Base-by-base conservation (phyloP, 2,797 vertebrate species). In the Oreortyx pictus region DNA sequence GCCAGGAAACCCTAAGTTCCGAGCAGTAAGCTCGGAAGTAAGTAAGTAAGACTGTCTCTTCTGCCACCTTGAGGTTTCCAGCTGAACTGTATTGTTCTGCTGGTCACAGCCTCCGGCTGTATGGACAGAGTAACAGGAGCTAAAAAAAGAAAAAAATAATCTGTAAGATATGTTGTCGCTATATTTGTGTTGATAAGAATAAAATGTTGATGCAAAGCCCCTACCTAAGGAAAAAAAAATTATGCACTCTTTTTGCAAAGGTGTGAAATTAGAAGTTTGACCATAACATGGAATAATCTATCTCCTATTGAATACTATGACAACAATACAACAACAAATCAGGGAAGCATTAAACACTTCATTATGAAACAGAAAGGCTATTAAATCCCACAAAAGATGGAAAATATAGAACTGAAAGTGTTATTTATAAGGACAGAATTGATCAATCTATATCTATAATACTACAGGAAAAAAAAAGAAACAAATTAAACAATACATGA, bases 31-130 rank as follows among this genome's bases (percentile, higher is more conserved):
- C n/a, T n/a, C n/a, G n/a, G n/a, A n/a, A n/a, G n/a, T n/a, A n/a
- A n/a, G n/a, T n/a, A n/a, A n/a, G n/a, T n/a, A n/a, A 35, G 47
- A 14, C 79, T 41, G 27, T 88, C 85, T 76, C 20, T 90, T 86
- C 25, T 82, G 89, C 82, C 89, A 83, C 76, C 68, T 82, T 67
- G 50, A 83, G 84, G 79, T 22, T 43, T 61, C 94, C 93, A 95
- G 39, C 52, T 90, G 82, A 94, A 91, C 46, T 89, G 52, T 80
- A 94, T 88, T 57, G 3, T 7, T 33, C 39, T 83, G 5, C 94
- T 95, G 31, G 57, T 95, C 59, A 96, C 57, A 0, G 24, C 39
- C 43, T 91, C n/a, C 72, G 91, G 65, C 27, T 39, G 44, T 59
- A 96, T 92, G 57, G 60, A 85, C 12, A 95, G 56, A 75, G 47